A percentile compares a stretch with the other conserved stretches of the same genome.
Evolutionary conservation across 2,797 vertebrate species (phyloP).

Genomic region (Cossypha caffra): DNA sequence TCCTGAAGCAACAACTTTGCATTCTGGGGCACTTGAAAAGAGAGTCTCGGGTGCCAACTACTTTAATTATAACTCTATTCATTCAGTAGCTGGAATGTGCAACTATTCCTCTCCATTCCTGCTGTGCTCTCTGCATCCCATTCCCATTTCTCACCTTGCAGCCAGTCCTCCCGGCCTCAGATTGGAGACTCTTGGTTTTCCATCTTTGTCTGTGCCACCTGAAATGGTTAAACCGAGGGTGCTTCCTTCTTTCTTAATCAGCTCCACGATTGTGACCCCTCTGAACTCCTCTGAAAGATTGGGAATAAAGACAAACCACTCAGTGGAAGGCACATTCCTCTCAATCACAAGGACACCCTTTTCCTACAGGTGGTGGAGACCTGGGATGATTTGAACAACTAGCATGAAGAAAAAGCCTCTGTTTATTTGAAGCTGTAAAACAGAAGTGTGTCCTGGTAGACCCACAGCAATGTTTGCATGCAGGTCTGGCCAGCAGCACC

Average conservation of each 20-base stretch:
- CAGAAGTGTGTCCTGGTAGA: background rate
- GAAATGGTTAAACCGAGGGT: conserved; percentile 95
- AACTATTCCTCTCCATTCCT: background rate
- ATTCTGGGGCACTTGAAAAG: background rate
- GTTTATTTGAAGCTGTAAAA: background rate
- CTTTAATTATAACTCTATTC: conserved; percentile 16
- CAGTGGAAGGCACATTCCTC: background rate
- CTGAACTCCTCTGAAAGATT: conserved; percentile 90
- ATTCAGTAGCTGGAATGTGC: background rate
- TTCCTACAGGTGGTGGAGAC: background rate
- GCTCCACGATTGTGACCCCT: conserved; percentile 93
- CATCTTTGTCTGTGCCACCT: conserved; percentile 96
- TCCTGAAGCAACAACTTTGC: conserved; percentile 9
- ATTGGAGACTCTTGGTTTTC: conserved; percentile 94
- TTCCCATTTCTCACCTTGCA: conserved; percentile 83
- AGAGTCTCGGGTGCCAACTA: background rate
- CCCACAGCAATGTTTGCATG: background rate
- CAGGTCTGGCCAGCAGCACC: background rate
- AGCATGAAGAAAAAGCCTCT: background rate
- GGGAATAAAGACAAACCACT: background rate
- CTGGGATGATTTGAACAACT: background rate
- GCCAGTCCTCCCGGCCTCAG: conserved; percentile 93
- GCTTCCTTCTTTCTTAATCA: conserved; percentile 96
- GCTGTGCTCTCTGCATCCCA: background rate
- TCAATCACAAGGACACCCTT: background rate